A percentile compares a stretch with the other conserved stretches of the same genome.
Evolutionary conservation across 2,113 vertebrate genomes (phyloP).

Genomic region (Lagopus leucura): DNA sequence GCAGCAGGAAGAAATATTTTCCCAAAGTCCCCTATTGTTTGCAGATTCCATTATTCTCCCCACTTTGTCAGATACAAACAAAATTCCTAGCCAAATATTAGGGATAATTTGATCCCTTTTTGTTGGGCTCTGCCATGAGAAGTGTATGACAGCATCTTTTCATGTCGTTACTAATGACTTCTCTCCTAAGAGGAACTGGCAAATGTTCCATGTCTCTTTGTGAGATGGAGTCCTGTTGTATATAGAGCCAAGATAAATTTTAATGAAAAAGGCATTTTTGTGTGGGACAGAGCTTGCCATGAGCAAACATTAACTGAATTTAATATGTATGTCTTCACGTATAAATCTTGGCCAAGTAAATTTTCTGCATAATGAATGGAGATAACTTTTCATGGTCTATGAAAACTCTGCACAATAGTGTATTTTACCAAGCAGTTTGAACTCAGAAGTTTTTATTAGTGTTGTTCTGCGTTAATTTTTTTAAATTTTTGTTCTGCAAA

Average conservation of each 20-base stretch:
- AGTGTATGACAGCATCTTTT: background rate
- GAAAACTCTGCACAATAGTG: background rate
- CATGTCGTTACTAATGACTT: background rate
- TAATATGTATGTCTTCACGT: background rate
- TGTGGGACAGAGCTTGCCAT: background rate
- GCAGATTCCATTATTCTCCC: conserved; percentile 26
- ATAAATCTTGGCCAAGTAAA: background rate
- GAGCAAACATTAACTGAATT: background rate
- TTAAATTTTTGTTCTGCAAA: background rate
- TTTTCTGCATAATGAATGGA: background rate
- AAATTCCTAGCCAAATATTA: conserved; percentile 39
- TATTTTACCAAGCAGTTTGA: background rate
- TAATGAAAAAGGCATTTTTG: background rate
- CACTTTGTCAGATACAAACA: conserved; percentile 17
- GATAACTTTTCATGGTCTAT: background rate
- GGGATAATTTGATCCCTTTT: conserved; percentile 27
- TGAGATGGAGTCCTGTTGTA: background rate
- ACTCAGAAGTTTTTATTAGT: background rate
- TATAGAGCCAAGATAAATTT: background rate
- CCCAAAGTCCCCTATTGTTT: conserved; percentile 40
- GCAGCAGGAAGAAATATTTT: conserved; percentile 31
- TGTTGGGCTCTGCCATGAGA: background rate
- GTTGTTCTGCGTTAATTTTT: background rate
- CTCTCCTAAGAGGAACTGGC: background rate
- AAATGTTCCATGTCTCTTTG: background rate